Percentiles rank a stretch among this genome's conserved stretches.
Conservation (phyloP, 2,797 vertebrate genomes). For the Pteronotus mesoamericanus region DNA sequence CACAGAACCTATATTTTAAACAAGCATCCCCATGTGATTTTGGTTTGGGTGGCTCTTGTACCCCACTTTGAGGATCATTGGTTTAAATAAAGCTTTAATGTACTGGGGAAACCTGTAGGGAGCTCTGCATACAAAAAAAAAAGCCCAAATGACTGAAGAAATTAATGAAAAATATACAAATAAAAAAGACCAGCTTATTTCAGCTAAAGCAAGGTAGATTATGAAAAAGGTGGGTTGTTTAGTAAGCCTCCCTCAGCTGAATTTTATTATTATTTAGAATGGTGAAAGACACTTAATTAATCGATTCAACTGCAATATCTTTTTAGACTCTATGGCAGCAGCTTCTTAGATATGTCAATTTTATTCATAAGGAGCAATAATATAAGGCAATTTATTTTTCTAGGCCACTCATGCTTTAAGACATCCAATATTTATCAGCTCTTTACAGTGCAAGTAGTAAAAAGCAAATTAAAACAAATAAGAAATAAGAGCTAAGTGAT, state of each 20-base stretch:
- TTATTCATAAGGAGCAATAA: constrained; percentile 59
- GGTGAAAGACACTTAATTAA: constrained; percentile 35
- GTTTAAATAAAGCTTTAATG: constrained; percentile 20
- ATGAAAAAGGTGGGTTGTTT: background rate
- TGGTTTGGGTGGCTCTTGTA: background rate
- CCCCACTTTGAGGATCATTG: background rate
- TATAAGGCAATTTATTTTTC: constrained; percentile 52
- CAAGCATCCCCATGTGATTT: background rate
- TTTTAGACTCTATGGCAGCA: background rate
- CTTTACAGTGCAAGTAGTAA: constrained; percentile 50
- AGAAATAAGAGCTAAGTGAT: constrained; percentile 45
- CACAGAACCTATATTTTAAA: background rate
- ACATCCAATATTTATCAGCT: constrained; percentile 38
- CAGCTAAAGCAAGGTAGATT: background rate
- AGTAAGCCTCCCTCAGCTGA: background rate
- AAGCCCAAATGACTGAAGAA: background rate
- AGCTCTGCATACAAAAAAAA: background rate
- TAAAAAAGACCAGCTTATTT: background rate
- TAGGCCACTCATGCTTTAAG: constrained; percentile 31
- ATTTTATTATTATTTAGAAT: constrained; percentile 47
- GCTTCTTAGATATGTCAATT: constrained; percentile 38
- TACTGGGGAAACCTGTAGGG: background rate
- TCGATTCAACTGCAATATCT: constrained; percentile 31
- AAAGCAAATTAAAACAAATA: constrained; percentile 71
- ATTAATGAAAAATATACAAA: constrained; percentile 40